Base-by-base conservation (phyloP, 2,888 invertebrate genomes). In the Urechis unicinctus region DNA sequence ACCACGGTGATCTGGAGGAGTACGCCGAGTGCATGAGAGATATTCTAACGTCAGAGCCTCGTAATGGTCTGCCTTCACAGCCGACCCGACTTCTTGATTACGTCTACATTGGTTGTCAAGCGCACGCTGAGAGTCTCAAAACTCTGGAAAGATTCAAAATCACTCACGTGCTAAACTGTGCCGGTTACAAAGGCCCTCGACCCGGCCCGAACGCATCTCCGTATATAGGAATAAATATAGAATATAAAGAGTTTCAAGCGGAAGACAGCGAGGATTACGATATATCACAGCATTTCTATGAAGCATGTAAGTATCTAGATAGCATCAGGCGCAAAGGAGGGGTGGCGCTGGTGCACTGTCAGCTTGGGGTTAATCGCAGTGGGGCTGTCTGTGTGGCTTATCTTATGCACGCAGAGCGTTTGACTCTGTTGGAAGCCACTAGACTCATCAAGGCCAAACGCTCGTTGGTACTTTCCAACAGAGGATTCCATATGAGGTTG, bases 111-210 rank as follows among this genome's bases (percentile, higher is more conserved):
- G 65, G 65, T 29, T 56, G 56, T 51, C 63, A 60, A 45, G 36
- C 42, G 30, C 60, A 65, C 45, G 65, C 65, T 26, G 65, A 65
- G 45, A 57, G 50, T 41, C 54, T 62, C 30, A 41, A 53, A 1
- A 47, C 56, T 41, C 56, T 65, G 51, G 50, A 61, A n/a, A 28
- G 47, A 21, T 30, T 56, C 25, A 52, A 55, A 47, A 58, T 65
- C 50, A 60, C 63, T 3, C 62, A 64, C 53, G 65, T 65, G 24
- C 56, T 65, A 13, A 65, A 65, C 58, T 61, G 61, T 47, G 65
- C 63, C 4, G 65, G 60, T 17, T 63, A 53, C 61, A 55, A 55
- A 44, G 63, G 63, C 1, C 58, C 52, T 5, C 45, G 61, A 2
- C 36, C 55, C 17, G 9, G 25, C 44, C 56, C 59, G n/a, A 44